Evolutionary conservation across 2,113 vertebrate species (phyloP), one percentile per base, ranked within the genome.

Genomic region (Hoplias malabaricus): DNA sequence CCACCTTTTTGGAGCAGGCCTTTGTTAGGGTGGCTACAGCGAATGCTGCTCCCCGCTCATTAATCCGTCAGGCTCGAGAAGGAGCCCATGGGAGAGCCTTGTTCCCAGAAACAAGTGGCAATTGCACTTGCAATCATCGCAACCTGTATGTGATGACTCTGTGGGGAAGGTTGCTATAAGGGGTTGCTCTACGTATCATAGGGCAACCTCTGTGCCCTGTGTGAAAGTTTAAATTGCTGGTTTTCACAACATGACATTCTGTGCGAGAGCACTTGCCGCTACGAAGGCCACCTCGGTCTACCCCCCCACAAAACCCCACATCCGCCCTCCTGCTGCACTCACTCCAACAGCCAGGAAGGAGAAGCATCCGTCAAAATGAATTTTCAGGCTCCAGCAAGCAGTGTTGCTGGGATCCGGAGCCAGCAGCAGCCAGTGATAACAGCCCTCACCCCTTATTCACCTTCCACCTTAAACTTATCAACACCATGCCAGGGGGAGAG

Each of bases 351-450:
- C 84, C 14, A 67, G 75, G 75, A 75, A 85, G 59, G 83, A 86
- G 83, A 89, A 78, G 76, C 80, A 87, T 89, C 87, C 86, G 90
- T 87, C 91, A 88, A 79, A 90, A 87, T 80, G 85, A 87, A 88
- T 87, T 90, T 88, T 89, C 88, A 89, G 88, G 88, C 86, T 91
- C 88, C 88, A 87, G 87, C 85, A 83, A 87, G 82, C 86, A 82
- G 75, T 40, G 78, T 77, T 77, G 82, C 76, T 63, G 50, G 56
- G 67, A 84, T 84, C 83, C 73, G 43, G 40, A 62, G 36, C 79
- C 77, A 75, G 76, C 75, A 75, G 84, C 85, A 81, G 73, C 73
- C 50, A 81, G 86, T 62, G 75, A 87, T 89, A 84, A 80, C 82
- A 82, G 84, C 73, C 79, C 82, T 84, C 73, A 81, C 83, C 81